phyloP scores from a whole-genome alignment of 2,888 invertebrate species.

The Stenichneumon culpator region DNA sequence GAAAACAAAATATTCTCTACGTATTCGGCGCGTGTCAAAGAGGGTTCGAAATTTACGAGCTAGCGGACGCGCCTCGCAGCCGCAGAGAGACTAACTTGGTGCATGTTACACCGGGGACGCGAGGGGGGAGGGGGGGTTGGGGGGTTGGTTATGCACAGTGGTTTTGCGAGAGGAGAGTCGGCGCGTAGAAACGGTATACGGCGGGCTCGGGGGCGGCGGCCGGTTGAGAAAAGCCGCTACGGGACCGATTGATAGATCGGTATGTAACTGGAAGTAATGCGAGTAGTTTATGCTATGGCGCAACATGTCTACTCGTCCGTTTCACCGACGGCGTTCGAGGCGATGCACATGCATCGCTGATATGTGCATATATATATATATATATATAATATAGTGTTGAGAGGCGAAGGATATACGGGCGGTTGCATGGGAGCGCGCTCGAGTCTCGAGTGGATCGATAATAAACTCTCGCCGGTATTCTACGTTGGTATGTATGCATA shows the following conservation, averaged over 20 bases:
- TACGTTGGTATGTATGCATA: not conserved
- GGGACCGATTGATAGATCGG: slow-evolving; percentile 79
- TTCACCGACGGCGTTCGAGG: slow-evolving; percentile 44
- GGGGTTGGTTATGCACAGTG: slow-evolving; percentile 1
- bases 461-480: slow-evolving; percentile 22
- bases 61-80: not conserved
- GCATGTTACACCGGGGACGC: not conserved
- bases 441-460: slow-evolving; percentile 66
- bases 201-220: no score
- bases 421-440: not conserved
- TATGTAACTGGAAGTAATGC: slow-evolving; percentile 72
- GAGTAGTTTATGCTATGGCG: slow-evolving; percentile 73
- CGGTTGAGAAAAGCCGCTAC: slow-evolving; percentile 48
- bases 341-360: not conserved
- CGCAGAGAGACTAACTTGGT: not conserved
- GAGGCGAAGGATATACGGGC: not conserved
- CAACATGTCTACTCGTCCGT: slow-evolving; percentile 70
- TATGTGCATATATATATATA: not conserved
- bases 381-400: no score
- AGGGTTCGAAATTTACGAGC: slow-evolving; percentile 83
- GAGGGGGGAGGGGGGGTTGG: no score
- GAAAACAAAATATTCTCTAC: no score
- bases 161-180: not conserved
- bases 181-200: not conserved
- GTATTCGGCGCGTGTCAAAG: slow-evolving; percentile 81